phyloP scores from a whole-genome alignment of 23 tunicate species.

The Styela plicata region DNA sequence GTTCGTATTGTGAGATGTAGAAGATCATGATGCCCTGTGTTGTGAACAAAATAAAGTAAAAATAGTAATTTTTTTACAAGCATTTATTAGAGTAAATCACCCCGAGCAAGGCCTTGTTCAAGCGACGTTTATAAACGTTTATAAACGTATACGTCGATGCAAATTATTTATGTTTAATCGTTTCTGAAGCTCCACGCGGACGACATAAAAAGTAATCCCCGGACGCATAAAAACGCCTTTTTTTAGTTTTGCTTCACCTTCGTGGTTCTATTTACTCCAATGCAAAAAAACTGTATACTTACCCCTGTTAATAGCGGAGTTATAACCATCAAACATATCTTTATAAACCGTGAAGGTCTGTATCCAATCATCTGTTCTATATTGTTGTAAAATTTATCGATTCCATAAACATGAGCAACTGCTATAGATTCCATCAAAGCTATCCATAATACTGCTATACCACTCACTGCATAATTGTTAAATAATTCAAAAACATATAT shows the following conservation, averaged over 20 bases:
- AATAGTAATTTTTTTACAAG: too few relatives aligned
- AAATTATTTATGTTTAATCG: too few relatives aligned
- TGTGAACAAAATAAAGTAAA: too few relatives aligned
- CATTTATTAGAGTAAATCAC: too few relatives aligned
- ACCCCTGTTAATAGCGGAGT: conserved; percentile 52
- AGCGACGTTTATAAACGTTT: too few relatives aligned
- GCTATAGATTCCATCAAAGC: conserved; percentile 53
- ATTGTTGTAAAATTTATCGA: conserved; percentile 34
- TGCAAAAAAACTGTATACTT: too few relatives aligned
- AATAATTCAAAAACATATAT: conserved; percentile 58
- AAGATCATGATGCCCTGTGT: conserved; percentile 28
- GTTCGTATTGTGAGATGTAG: conserved; percentile 14
- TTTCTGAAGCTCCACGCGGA: too few relatives aligned
- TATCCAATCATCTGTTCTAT: conserved; percentile 68
- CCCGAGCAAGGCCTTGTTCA: too few relatives aligned
- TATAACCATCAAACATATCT: conserved; percentile 26
- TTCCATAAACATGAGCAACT: conserved; percentile 57
- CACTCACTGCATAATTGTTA: conserved; percentile 66
- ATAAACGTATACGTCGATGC: too few relatives aligned
- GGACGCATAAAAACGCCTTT: too few relatives aligned
- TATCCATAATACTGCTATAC: conserved; percentile 48
- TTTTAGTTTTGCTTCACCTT: not conserved
- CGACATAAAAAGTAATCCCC: too few relatives aligned
- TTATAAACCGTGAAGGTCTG: conserved; percentile 38
- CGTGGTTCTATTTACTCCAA: too few relatives aligned